phyloP scores from a whole-genome alignment of 1,140 invertebrate species.

The Tetramorium alpestre region DNA sequence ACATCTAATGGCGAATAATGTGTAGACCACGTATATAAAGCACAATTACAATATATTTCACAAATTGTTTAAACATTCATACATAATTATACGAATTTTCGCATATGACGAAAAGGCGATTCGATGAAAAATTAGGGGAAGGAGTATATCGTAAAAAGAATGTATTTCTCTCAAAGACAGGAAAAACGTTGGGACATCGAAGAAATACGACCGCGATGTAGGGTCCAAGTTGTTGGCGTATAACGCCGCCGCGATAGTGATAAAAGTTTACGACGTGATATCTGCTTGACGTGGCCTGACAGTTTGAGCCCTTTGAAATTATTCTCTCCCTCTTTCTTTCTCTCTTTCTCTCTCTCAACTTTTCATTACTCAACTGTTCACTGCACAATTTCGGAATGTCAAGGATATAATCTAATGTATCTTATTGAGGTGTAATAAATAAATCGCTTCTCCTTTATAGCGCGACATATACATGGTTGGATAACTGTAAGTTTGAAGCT shows the following conservation, averaged over 20 bases:
- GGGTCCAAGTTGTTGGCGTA: slow-evolving; percentile 39
- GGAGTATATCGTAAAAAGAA: slow-evolving; percentile 73
- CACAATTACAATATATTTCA: slow-evolving; percentile 85
- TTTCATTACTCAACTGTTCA: slow-evolving; percentile 50
- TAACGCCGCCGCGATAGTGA: slow-evolving; percentile 37
- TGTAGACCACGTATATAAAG: slow-evolving; percentile 81
- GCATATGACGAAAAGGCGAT: slow-evolving; percentile 81
- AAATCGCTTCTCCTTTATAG: slow-evolving; percentile 72
- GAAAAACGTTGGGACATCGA: slow-evolving; percentile 68
- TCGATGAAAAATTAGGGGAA: slow-evolving; percentile 74
- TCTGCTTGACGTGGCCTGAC: slow-evolving; percentile 63
- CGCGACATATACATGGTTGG: slow-evolving; percentile 67
- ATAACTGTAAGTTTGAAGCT: slow-evolving; percentile 47
- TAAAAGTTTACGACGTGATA: slow-evolving; percentile 48
- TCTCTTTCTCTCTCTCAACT: slow-evolving; percentile 53
- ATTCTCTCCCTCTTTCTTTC: slow-evolving; percentile 35
- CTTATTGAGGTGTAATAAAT: slow-evolving; percentile 76
- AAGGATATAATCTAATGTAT: slow-evolving; percentile 65
- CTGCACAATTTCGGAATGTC: slow-evolving; percentile 75
- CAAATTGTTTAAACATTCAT: slow-evolving; percentile 85
- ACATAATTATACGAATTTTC: slow-evolving; percentile 84
- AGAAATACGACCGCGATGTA: slow-evolving; percentile 48
- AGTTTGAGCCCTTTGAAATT: slow-evolving; percentile 33
- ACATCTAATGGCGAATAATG: slow-evolving; percentile 77
- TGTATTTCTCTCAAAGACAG: slow-evolving; percentile 61